Evolutionary conservation across 2,113 vertebrate genomes (phyloP).

Genomic region (Gorilla gorilla): DNA sequence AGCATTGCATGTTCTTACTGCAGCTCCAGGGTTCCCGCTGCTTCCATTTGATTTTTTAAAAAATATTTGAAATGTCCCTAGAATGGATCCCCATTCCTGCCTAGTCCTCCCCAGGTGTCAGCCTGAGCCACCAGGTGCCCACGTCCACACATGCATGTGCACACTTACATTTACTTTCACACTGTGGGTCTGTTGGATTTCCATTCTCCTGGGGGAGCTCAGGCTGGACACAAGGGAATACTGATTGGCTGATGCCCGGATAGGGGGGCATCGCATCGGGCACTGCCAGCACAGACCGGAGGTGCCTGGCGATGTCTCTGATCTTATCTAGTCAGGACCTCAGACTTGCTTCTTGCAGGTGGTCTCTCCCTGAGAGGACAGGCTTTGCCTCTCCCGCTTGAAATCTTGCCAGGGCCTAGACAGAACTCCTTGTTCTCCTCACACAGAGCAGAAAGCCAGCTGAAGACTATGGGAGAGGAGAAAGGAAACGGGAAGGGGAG

Average conservation of each 20-base stretch:
- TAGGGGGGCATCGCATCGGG: background rate
- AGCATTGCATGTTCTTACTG: fast-evolving
- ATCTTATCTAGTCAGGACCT: background rate
- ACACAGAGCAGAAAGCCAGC: background rate
- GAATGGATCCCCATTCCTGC: background rate
- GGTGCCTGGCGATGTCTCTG: background rate
- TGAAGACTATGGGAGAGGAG: background rate
- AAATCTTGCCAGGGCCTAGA: background rate
- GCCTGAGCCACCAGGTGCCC: background rate
- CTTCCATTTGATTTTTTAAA: background rate
- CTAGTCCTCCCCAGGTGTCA: background rate
- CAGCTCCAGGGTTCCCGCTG: background rate
- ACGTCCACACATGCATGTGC: fast-evolving
- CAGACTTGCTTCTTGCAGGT: background rate
- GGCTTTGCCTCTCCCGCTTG: background rate
- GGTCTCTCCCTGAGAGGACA: background rate
- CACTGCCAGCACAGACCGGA: background rate
- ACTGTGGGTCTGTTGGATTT: background rate
- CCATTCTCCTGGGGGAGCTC: background rate
- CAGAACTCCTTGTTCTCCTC: background rate
- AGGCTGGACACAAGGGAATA: background rate
- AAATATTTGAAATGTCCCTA: background rate
- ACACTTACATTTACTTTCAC: background rate
- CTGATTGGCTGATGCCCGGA: background rate
- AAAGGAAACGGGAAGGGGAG: background rate